Base-by-base conservation (phyloP, 1,140 invertebrate species). In the Camponotus pennsylvanicus region DNA sequence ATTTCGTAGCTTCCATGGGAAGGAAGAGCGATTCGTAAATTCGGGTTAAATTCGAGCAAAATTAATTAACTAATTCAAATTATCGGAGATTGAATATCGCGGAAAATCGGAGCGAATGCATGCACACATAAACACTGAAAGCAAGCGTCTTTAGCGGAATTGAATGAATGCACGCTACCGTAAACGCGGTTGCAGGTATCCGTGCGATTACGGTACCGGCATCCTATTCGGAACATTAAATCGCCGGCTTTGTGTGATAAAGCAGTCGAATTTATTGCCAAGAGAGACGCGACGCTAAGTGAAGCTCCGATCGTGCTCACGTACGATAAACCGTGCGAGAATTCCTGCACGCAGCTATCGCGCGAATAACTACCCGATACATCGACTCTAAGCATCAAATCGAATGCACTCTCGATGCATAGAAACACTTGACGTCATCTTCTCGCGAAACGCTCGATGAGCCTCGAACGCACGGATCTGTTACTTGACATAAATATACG, bases 221-320 rank as follows among this genome's bases (percentile, higher is more conserved):
- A 78, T 78, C n/a, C 76, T 78, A 66, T 78, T 49, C 64, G 42
- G 52, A 66, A 66, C 76, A 66, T 66, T 79, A 66, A 52, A 79
- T 67, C 61, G 59, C 42, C 42, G 18, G 18, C 21, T 40, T 37
- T 34, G 57, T 42, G 42, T 45, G 57, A 77, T 66, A 52, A 66
- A 78, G 61, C 42, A 64, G 55, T 66, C 32, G 61, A 79, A 79
- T 79, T 79, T 79, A 79, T 79, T 52, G 42, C 45, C 42, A 18
- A 52, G 63, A 79, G 45, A 79, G 61, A 49, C 9, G 61, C 45
- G 64, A 32, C 8, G 76, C 21, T 79, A 79, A 79, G 32, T 79
- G 76, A 79, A 55, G 76, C 61, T 49, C 32, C 63, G 42, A 66
- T 67, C 76, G 42, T 52, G 34, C 61, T 55, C 61, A 55, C 76